Evolutionary conservation across 1,140 invertebrate genomes (phyloP).

Genomic region (Notospermus geniculatus): DNA sequence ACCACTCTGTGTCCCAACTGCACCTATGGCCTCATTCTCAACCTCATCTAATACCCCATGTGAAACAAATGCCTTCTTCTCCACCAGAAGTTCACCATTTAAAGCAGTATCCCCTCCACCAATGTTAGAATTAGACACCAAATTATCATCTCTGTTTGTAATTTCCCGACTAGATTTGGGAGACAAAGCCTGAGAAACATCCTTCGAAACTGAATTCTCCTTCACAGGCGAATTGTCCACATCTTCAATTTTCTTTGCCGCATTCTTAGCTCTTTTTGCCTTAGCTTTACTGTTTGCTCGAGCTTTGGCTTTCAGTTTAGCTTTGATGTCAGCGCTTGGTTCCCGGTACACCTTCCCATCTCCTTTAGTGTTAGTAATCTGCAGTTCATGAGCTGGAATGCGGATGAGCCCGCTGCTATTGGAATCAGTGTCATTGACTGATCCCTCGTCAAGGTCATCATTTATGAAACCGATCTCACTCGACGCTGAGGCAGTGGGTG

Average conservation of each 20-base stretch:
- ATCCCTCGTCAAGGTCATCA: neutral
- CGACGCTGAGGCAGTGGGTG: too few species aligned
- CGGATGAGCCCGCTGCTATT: slow-evolving; percentile 10
- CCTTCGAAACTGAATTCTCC: too few species aligned
- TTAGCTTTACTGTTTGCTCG: slow-evolving; percentile 7
- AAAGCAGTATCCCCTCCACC: slow-evolving; percentile 1
- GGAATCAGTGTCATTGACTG: too few species aligned
- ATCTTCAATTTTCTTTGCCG: too few species aligned
- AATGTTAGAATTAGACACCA: neutral
- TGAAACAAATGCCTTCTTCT: too few species aligned
- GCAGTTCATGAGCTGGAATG: slow-evolving; percentile 9
- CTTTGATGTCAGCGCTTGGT: neutral
- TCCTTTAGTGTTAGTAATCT: neutral
- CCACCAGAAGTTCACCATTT: neutral
- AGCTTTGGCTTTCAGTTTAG: slow-evolving; percentile 7
- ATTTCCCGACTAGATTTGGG: too few species aligned
- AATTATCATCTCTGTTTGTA: neutral
- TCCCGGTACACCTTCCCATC: neutral
- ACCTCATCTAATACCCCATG: too few species aligned
- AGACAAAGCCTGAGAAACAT: too few species aligned
- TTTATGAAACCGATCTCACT: neutral
- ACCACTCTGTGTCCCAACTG: too few species aligned
- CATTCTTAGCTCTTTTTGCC: neutral
- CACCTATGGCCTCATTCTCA: too few species aligned
- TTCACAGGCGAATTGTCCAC: too few species aligned